These are phyloP conservation scores for Rynchops niger DNA, from an alignment of 2,113 vertebrate species.

Conservation along the genomic window DNA sequence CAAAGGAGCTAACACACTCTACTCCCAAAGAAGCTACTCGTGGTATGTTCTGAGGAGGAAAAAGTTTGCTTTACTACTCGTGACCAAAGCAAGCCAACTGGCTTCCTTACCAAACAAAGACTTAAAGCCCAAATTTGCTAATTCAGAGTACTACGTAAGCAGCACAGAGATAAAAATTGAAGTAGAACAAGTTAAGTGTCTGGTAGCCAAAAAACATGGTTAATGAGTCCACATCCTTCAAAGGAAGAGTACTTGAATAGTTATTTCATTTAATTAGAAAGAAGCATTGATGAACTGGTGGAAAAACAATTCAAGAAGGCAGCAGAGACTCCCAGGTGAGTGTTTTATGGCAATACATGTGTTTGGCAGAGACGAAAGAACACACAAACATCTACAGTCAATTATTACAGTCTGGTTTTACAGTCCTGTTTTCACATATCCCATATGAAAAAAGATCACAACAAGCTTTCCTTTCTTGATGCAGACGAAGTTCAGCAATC, in stretches of 20 bases:
- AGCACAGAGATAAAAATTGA: neutral
- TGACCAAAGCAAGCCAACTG: neutral
- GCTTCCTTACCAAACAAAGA: neutral
- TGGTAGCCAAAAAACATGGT: neutral
- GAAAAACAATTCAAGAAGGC: neutral
- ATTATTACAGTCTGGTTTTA: neutral
- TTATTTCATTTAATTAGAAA: neutral
- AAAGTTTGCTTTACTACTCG: neutral
- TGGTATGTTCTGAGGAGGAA: slow-evolving; percentile 80
- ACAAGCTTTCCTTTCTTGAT: neutral
- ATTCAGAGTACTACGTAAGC: neutral
- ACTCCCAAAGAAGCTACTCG: slow-evolving; percentile 88
- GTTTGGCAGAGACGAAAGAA: neutral
- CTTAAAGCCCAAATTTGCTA: neutral
- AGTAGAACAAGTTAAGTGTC: neutral
- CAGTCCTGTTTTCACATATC: neutral
- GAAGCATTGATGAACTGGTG: neutral
- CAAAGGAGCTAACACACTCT: slow-evolving; percentile 94
- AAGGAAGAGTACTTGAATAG: neutral
- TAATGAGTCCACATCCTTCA: neutral
- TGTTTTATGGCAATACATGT: neutral
- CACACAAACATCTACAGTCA: neutral
- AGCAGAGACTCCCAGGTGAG: neutral
- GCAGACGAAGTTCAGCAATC: neutral
- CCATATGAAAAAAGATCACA: neutral